A percentile compares a stretch with the other conserved stretches of the same genome.
Evolutionary conservation across 2,888 invertebrate species (phyloP).

Genomic region (Sycophila texana): DNA sequence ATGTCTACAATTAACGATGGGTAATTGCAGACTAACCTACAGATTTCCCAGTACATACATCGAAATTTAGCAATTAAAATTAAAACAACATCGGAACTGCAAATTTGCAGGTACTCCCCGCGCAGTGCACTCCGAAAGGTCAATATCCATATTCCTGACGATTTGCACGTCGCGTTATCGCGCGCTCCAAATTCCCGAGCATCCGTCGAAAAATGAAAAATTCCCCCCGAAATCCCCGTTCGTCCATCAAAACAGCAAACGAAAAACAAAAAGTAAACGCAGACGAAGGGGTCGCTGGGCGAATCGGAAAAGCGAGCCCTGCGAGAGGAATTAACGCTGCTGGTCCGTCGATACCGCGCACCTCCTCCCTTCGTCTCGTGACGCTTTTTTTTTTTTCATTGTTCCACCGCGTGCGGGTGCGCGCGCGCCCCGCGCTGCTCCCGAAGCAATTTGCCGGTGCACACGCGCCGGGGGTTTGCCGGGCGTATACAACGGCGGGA

Average conservation of each 20-base stretch:
- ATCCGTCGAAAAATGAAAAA: too few relatives aligned
- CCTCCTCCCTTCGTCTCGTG: not conserved
- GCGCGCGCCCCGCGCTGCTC: not conserved
- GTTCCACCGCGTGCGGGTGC: not conserved
- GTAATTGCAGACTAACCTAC: too few relatives aligned
- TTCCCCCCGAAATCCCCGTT: not conserved
- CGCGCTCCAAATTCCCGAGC: too few relatives aligned
- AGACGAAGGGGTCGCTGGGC: not conserved
- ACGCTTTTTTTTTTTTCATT: not conserved
- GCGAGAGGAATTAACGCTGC: not conserved
- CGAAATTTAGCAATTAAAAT: not conserved
- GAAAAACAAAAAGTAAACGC: not conserved
- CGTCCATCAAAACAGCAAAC: not conserved
- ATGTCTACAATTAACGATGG: too few relatives aligned
- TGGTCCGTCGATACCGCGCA: not conserved
- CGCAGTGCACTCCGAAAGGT: not conserved
- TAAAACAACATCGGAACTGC: too few relatives aligned
- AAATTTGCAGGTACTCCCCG: too few relatives aligned
- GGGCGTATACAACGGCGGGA: not conserved
- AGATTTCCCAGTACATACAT: too few relatives aligned
- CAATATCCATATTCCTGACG: not conserved
- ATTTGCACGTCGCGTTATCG: too few relatives aligned
- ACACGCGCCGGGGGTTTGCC: not conserved
- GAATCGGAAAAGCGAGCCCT: not conserved
- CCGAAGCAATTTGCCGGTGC: slow-evolving; percentile 14